Evolutionary conservation across 2,113 vertebrate genomes (phyloP).

Genomic region (Perca flavescens): DNA sequence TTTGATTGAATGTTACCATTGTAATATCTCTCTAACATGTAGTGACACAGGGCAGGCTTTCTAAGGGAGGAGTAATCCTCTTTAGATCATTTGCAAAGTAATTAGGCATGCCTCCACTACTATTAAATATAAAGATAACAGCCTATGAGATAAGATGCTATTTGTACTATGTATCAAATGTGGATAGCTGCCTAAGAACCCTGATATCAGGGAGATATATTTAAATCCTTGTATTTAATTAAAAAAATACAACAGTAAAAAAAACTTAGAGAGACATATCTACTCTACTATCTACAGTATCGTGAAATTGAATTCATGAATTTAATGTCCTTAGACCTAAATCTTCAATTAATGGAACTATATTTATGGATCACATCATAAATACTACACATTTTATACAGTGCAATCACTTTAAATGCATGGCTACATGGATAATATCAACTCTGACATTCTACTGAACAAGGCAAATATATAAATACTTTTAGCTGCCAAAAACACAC

Average conservation of each 20-base stretch:
- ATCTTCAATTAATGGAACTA: slow-evolving; percentile 68
- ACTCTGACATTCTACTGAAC: slow-evolving; percentile 62
- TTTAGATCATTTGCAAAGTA: slow-evolving; percentile 82
- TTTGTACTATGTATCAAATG: slow-evolving; percentile 78
- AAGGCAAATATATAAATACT: slow-evolving; percentile 71
- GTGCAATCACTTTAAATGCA: slow-evolving; percentile 64
- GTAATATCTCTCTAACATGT: slow-evolving; percentile 71
- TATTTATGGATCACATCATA: slow-evolving; percentile 71
- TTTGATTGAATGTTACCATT: slow-evolving; percentile 57
- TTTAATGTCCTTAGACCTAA: slow-evolving; percentile 63
- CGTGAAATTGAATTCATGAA: slow-evolving; percentile 60
- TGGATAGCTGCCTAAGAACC: slow-evolving; percentile 80
- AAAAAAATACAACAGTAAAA: slow-evolving; percentile 61
- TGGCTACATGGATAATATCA: slow-evolving; percentile 61
- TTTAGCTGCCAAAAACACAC: slow-evolving; percentile 72
- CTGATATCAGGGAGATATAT: slow-evolving; percentile 73
- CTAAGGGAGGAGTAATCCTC: slow-evolving; percentile 75
- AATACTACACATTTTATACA: slow-evolving; percentile 69
- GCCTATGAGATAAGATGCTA: slow-evolving; percentile 79
- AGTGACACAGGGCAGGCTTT: slow-evolving; percentile 64
- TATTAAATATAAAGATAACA: slow-evolving; percentile 81
- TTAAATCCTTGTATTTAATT: slow-evolving; percentile 78
- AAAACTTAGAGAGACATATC: slow-evolving; percentile 57
- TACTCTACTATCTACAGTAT: slow-evolving; percentile 63
- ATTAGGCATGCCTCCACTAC: slow-evolving; percentile 79